phyloP scores from a whole-genome alignment of 2,797 vertebrate genomes.

The Sternotherus odoratus region DNA sequence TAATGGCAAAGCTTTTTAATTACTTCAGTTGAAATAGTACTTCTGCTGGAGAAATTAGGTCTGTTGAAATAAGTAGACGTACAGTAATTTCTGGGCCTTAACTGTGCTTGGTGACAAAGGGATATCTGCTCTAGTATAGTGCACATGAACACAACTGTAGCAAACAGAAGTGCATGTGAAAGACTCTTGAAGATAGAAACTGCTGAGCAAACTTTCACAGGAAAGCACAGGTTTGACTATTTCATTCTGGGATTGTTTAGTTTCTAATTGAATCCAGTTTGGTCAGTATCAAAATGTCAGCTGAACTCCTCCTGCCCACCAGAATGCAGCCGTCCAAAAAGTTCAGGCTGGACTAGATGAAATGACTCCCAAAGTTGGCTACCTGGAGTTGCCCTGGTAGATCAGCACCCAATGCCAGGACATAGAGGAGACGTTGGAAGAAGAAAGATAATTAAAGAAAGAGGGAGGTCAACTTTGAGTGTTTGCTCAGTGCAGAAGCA shows the following conservation, averaged over 20 bases:
- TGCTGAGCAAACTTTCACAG: conserved; percentile 39
- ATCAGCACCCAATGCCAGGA: not conserved
- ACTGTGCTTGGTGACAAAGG: not conserved
- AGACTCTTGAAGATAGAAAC: conserved; percentile 9
- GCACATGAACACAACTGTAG: not conserved
- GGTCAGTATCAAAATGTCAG: not conserved
- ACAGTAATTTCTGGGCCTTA: not conserved
- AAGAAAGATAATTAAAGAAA: not conserved
- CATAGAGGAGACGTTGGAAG: not conserved
- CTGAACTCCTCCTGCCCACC: not conserved
- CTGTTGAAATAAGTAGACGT: conserved; percentile 7
- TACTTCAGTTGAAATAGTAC: conserved; percentile 7
- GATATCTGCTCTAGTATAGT: not conserved
- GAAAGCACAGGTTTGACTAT: not conserved
- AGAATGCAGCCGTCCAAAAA: not conserved
- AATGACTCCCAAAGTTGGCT: not conserved
- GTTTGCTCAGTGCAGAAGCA: not conserved
- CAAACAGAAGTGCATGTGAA: not conserved
- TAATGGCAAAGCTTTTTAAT: conserved; percentile 12
- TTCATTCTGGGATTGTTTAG: not conserved
- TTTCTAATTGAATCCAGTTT: not conserved
- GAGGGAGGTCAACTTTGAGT: not conserved
- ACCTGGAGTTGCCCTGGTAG: not conserved
- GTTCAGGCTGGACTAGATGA: not conserved
- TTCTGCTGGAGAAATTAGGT: conserved; percentile 15